Conservation (phyloP, 2,113 vertebrate genomes). For the Dicentrarchus labrax region DNA sequence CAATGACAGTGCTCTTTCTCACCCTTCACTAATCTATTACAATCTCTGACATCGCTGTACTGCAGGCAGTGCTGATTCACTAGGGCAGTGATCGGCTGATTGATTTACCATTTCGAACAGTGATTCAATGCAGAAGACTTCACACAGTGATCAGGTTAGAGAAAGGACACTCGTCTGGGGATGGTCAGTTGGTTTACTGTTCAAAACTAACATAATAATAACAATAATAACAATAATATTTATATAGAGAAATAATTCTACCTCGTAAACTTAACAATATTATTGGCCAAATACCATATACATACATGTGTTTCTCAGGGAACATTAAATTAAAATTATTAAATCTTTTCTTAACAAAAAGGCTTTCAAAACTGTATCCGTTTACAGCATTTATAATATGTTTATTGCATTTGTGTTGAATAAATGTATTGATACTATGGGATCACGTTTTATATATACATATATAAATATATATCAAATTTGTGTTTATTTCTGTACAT, state of each 20-base stretch:
- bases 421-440: neutral
- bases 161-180: neutral
- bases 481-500: neutral
- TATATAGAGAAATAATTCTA: neutral
- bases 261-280: neutral
- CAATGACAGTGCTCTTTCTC: conserved; percentile 53
- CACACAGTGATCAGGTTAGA: neutral
- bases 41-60: conserved; percentile 40
- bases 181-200: neutral
- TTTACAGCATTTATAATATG: neutral
- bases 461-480: fast-evolving
- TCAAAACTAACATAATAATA: neutral
- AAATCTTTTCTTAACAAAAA: neutral
- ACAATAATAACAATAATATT: neutral
- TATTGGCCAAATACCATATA: neutral
- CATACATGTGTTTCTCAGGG: neutral
- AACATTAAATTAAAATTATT: neutral
- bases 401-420: neutral
- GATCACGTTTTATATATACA: too few relatives aligned
- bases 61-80: conserved; percentile 49
- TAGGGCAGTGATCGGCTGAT: conserved; percentile 26
- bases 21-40: conserved; percentile 44
- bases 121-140: neutral
- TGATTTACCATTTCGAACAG: conserved; percentile 29
- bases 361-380: neutral